phyloP scores from a whole-genome alignment of 2,113 vertebrate species.

The Anas platyrhynchos region DNA sequence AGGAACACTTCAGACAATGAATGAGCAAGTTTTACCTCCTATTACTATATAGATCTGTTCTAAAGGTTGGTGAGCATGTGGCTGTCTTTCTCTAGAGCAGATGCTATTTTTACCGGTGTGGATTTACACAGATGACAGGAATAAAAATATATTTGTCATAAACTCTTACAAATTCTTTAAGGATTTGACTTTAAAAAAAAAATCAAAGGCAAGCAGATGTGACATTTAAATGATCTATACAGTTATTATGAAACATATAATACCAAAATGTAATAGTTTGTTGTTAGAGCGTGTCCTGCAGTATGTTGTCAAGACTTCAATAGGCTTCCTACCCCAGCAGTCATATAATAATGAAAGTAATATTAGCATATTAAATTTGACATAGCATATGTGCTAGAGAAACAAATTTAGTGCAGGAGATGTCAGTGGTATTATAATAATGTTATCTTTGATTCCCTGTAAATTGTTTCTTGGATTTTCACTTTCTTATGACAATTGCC shows the following conservation, averaged over 20 bases:
- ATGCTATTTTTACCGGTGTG: neutral
- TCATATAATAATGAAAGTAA: conserved; percentile 12
- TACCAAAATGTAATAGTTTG: conserved; percentile 5
- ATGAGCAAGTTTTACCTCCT: conserved; percentile 35
- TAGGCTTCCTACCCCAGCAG: neutral
- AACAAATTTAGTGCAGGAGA: neutral
- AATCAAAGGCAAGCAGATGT: neutral
- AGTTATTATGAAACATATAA: neutral
- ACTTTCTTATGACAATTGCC: neutral
- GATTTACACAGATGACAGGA: neutral
- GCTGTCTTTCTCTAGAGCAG: neutral
- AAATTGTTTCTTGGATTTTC: conserved; percentile 31
- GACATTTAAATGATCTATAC: neutral
- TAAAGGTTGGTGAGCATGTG: neutral
- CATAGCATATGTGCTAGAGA: neutral
- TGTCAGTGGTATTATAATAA: neutral
- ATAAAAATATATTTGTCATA: neutral
- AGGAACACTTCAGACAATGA: conserved; percentile 44
- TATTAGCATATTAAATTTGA: conserved; percentile 38
- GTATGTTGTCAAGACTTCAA: neutral
- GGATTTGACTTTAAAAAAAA: neutral
- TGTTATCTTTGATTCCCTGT: conserved; percentile 1
- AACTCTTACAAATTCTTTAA: conserved; percentile 8
- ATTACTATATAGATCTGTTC: neutral
- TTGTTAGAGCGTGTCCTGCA: neutral